Base-by-base conservation (phyloP, 37 sponge, comb jelly and placozoan species). In the Aplysina aerophoba region DNA sequence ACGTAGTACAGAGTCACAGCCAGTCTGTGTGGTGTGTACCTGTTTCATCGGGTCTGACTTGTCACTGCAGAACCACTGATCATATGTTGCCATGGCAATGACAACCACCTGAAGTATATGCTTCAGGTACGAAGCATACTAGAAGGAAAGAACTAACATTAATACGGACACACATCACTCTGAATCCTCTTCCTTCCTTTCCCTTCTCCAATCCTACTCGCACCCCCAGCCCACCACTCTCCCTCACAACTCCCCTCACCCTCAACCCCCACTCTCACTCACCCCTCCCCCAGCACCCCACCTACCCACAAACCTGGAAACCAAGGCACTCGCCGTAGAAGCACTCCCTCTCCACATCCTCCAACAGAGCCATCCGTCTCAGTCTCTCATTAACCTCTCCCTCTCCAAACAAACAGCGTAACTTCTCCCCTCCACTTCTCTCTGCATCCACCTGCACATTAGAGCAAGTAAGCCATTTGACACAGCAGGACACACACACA, bases 51-150 rank as follows among this genome's bases (percentile, higher is more conserved):
- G 74, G 60, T 90, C 86, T 4, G 63, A 83, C 44, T 81, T 89
- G 64, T 69, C 79, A 27, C 80, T 63, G 31, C 50, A 59, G 63
- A 87, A 88, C 86, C 94, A 92, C 19, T 86, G 50, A 67, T 92
- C 92, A 73, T 94, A 94, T 25, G 97, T 89, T 11, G 92, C 97
- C 97, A 96, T 96, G 21, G 68, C 88, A 28, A 96, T 65, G 0
- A 73, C 85, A 20, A 96, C 54, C 63, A 82, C 83, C 77, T 93
- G 84, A 6, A 96, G 73, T 4, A 93, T 19, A 0, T 75, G 85
- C 73, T 58, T 86, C 81, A 93, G 59, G 11, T 62, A 53, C 19
- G 85, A 21, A 34, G 89, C 20, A 71, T 95, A 95, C 96, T 95
- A 71, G n/a, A 22, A 84, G 63, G 22, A n/a, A 35, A 77, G 54